Evolutionary conservation across 1,140 invertebrate species (phyloP), one percentile per base, ranked within the genome.

Genomic region (Helicoverpa armigera): DNA sequence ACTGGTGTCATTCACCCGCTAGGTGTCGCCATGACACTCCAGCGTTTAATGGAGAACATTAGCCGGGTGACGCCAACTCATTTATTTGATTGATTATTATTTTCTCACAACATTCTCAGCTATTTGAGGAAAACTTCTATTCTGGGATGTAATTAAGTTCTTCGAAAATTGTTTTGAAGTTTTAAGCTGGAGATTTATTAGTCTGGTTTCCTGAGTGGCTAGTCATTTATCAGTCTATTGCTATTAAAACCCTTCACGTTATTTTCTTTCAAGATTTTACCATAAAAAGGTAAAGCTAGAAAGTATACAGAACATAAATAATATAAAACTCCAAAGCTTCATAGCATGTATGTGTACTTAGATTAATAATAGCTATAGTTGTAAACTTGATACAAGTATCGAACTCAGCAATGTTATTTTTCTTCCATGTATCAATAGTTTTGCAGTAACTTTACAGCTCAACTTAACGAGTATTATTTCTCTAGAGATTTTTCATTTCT

Each of bases 61-160:
- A 69, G 50, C 65, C 3, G 10, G 43, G 16, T 69, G 65, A 69
- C 65, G 14, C 35, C 65, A 18, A 69, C 43, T 43, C 18, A 69
- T 69, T 69, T 69, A 18, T 69, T 69, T 69, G 65, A 69, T 69
- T 69, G 65, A 69, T 69, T 69, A 50, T 43, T 69, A 69, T 69
- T 69, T 69, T 69, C 65, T 69, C 65, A 69, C 65, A 69, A 69
- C 50, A 69, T 69, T 50, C 48, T 50, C 65, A 69, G 43, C 65
- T 48, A 69, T 69, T 50, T 65, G 48, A 18, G 35, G 43, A 18
- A 4, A 43, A 9, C 16, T 23, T 48, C 65, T 50, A 50, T 69
- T 69, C 43, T 69, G 14, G 9, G 43, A 3, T 50, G 18, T 50
- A 50, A 50, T 48, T 50, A 23, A 69, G 10, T n/a, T 58, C 56